Conservation (phyloP, 1,140 invertebrate species). For the Alviniconcha marisindica region DNA sequence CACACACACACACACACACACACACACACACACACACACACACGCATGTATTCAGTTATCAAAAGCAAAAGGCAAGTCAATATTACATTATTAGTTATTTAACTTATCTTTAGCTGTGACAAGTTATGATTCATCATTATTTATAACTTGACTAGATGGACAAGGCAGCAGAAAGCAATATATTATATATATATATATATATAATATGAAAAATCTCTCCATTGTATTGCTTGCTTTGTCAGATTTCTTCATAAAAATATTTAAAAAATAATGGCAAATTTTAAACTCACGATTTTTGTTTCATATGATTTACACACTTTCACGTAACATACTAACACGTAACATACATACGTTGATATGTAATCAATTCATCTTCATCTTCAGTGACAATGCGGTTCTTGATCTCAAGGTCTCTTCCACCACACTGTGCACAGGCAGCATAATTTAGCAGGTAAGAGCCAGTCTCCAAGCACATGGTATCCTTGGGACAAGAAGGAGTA, state of each 20-base stretch:
- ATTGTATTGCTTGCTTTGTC: no score
- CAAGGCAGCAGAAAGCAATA: no score
- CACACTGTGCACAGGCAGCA: conserved; percentile 41
- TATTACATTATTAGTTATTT: no score
- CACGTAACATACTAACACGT: neutral
- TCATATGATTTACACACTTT: neutral
- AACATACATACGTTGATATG: conserved; percentile 44
- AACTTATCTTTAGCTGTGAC: no score
- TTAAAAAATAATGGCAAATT: conserved; percentile 2
- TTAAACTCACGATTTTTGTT: neutral
- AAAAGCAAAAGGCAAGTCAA: no score
- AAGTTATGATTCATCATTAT: no score
- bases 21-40: neutral
- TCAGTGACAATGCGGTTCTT: conserved; percentile 31
- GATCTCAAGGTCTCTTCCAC: conserved; percentile 5
- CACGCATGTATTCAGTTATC: no score
- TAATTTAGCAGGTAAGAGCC: conserved; percentile 50
- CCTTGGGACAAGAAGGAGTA: neutral
- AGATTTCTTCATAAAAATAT: no score
- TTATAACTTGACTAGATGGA: no score
- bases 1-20: neutral
- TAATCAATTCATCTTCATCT: conserved; percentile 46
- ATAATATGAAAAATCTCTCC: no score
- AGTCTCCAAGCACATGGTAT: conserved; percentile 47
- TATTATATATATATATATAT: no score